These are phyloP conservation scores for Corythornis madagascariensis DNA, from an alignment of 2,113 vertebrate species.

Conservation along the genomic window DNA sequence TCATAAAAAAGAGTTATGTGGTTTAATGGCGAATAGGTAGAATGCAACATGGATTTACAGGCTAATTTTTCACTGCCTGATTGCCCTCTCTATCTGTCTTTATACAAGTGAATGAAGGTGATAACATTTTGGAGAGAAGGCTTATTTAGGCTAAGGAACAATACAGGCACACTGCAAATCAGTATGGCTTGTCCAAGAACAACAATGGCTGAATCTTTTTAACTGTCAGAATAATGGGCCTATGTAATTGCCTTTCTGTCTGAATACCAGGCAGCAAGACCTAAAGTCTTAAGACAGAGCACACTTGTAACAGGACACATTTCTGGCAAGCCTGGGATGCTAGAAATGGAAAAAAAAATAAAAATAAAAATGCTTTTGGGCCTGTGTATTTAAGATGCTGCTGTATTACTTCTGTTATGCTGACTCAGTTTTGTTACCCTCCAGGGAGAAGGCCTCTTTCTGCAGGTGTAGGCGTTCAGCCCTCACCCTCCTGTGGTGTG, in stretches of 20 bases:
- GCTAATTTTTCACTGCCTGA: slow-evolving; percentile 4
- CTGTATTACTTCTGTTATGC: background rate
- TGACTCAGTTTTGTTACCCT: background rate
- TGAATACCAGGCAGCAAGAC: background rate
- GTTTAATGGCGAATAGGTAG: background rate
- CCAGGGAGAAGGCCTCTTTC: background rate
- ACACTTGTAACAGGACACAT: background rate
- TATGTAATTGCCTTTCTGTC: slow-evolving; percentile 40
- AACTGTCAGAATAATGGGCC: background rate
- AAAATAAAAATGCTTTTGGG: background rate
- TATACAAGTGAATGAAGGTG: background rate
- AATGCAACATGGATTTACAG: background rate
- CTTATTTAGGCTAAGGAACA: slow-evolving; percentile 18
- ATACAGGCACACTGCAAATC: background rate
- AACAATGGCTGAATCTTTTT: slow-evolving; percentile 2
- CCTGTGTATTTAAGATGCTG: background rate
- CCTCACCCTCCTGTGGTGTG: background rate
- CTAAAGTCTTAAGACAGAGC: background rate
- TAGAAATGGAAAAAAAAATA: background rate
- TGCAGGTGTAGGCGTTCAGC: background rate
- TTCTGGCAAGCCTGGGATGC: background rate
- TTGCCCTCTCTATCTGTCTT: slow-evolving; percentile 18
- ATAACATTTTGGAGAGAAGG: slow-evolving; percentile 21
- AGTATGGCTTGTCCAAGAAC: slow-evolving; percentile 34
- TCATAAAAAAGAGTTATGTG: too few relatives aligned